Evolutionary conservation across 2,797 vertebrate species (phyloP).

Genomic region (Sebastes jordani): DNA sequence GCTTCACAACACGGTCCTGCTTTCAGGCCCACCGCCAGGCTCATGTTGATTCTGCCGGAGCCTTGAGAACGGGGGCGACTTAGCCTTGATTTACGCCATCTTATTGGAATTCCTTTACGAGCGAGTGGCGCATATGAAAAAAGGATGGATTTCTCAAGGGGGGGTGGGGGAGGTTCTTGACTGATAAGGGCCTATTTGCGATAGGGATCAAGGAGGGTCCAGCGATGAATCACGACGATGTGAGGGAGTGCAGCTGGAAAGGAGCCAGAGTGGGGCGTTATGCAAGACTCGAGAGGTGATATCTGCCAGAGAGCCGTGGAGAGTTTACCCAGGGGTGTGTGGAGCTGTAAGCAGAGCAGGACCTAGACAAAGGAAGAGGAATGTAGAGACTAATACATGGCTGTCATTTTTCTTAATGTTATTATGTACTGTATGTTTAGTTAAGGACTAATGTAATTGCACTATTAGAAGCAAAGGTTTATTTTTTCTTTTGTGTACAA

Average conservation of each 20-base stretch:
- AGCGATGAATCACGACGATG: slow-evolving; percentile 55
- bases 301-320: slow-evolving; percentile 22
- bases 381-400: background rate
- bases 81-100: slow-evolving; percentile 67
- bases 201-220: slow-evolving; percentile 61
- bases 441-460: background rate
- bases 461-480: background rate
- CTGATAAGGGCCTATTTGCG: slow-evolving; percentile 69
- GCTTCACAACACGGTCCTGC: slow-evolving; percentile 53
- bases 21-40: slow-evolving; percentile 51
- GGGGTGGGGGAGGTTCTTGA: slow-evolving; percentile 37
- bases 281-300: slow-evolving; percentile 45
- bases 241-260: slow-evolving; percentile 49
- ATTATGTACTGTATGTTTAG: background rate
- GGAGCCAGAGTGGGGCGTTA: slow-evolving; percentile 32
- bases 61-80: slow-evolving; percentile 41
- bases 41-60: slow-evolving; percentile 61
- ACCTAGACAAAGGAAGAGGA: slow-evolving; percentile 33
- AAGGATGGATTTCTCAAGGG: slow-evolving; percentile 57
- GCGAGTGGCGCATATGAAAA: slow-evolving; percentile 52
- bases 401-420: background rate
- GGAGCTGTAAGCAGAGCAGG: background rate
- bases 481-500: background rate
- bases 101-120: slow-evolving; percentile 74
- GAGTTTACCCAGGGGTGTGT: slow-evolving; percentile 34